Base-by-base conservation (phyloP, 2,888 invertebrate genomes). In the Scaptomyza parva region DNA sequence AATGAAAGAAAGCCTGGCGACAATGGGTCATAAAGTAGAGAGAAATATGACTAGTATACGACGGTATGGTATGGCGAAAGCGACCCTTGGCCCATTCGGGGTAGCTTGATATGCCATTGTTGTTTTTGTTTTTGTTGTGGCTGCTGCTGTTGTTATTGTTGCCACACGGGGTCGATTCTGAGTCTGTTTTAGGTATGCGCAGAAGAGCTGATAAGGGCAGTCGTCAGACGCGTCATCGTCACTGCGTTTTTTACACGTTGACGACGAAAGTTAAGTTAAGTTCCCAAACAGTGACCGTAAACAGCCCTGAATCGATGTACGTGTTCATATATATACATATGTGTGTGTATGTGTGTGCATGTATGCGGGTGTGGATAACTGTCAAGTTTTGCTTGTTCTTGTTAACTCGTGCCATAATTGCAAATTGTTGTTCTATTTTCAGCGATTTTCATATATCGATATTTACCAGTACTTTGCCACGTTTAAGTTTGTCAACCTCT, bases 371-470 rank as follows among this genome's bases (percentile, higher is more conserved):
- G 14, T 28, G 28, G 4, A 17, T 8, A 17, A 26, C 11, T 44
- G 14, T 22, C 11, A 11, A n/a, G 18, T 12, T 40, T 12, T 33
- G 17, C 33, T 28, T 24, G 0, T 33, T 54, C 28, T 45, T 26
- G 20, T 57, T 57, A 59, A 44, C 28, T 18, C 47, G 35, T 37
- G 47, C 75, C 69, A 70, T 73, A 63, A 72, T 30, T 60, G 64
- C 58, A 41, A 70, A 75, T 69, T 58, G 51, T 58, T 35, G 30
- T 54, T 64, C 52, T 59, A 71, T 69, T 74, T 64, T 52, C 54
- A 77, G 61, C 67, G 53, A 67, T 70, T 82, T 70, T 44, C 55
- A 78, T 78, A 78, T 78, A 78, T 82, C 52, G 72, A 85, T 82
- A 86, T 79, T 79, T 70, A 61, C 73, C 79, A 73, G 2, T 9